Base-by-base conservation (phyloP, 2,888 invertebrate species). In the Plagiodera versicolora region DNA sequence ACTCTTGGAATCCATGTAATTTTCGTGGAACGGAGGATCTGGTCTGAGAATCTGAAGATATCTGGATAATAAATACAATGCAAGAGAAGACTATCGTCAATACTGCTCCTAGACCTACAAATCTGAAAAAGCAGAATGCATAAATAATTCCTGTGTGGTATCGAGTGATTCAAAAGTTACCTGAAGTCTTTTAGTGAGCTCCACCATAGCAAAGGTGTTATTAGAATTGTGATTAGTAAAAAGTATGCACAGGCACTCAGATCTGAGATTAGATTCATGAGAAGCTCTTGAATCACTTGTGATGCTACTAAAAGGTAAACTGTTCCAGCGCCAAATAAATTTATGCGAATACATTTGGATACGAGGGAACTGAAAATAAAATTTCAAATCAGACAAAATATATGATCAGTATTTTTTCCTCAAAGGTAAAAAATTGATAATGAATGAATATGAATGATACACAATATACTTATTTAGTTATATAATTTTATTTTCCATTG, bases 151-250 rank as follows among this genome's bases (percentile, higher is more conserved):
- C n/a, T n/a, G n/a, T n/a, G n/a, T n/a, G n/a, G n/a, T 24, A 24
- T 24, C 24, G 6, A 24, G 24, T 24, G n/a, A n/a, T n/a, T n/a
- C n/a, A n/a, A n/a, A n/a, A n/a, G n/a, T n/a, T n/a, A 89, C 90
- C 87, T 84, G 75, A 90, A 89, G 74, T 90, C 89, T 73, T 87
- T 89, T 0, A 90, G 89, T 0, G 88, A 85, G 24, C 87, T 88
- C 16, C 88, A 82, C 82, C 88, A 87, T 75, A 86, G 83, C 1
- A 86, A 77, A 0, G 89, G 88, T 9, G 85, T 83, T 70, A 89
- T 81, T 0, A 82, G 75, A 0, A 80, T 81, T 0, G 85, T 85
- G 14, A 89, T 84, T 19, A 89, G 80, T 39, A 89, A 74, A 72
- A 87, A 85, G 86, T 88, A 89, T 61, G 81, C 76, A 75, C 89